Conservation (phyloP, 2,113 vertebrate species). For the Grammomys surdaster region DNA sequence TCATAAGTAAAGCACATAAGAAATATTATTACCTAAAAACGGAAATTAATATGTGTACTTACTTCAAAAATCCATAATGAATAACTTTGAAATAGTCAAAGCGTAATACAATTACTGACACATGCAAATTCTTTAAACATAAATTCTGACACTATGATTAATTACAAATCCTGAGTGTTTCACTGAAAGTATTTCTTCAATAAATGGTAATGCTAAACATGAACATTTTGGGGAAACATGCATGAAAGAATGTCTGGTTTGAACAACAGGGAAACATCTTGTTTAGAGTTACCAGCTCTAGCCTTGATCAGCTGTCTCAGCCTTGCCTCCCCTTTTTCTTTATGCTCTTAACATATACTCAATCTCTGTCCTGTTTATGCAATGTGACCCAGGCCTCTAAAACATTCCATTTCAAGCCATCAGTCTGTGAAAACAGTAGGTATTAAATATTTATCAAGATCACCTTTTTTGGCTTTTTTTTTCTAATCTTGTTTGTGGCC, state of each 20-base stretch:
- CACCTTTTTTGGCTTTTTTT: constrained; percentile 79
- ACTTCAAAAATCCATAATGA: neutral
- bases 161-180: neutral
- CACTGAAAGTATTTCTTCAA: neutral
- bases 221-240: neutral
- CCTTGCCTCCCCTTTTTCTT: fast-evolving
- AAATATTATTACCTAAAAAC: neutral
- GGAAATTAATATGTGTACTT: neutral
- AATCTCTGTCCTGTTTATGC: neutral
- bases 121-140: neutral
- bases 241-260: neutral
- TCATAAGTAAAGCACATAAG: neutral
- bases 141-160: neutral
- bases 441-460: constrained; percentile 84
- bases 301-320: fast-evolving
- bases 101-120: neutral
- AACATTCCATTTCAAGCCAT: constrained; percentile 65
- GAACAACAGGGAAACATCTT: neutral
- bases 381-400: constrained; percentile 46
- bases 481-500: constrained; percentile 60
- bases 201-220: neutral
- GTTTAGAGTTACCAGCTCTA: neutral
- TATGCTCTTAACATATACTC: neutral
- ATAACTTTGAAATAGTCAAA: neutral
- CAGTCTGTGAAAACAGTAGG: constrained; percentile 63